phyloP scores from a whole-genome alignment of 1,140 invertebrate genomes.

The Yoshiicerus persimilis region DNA sequence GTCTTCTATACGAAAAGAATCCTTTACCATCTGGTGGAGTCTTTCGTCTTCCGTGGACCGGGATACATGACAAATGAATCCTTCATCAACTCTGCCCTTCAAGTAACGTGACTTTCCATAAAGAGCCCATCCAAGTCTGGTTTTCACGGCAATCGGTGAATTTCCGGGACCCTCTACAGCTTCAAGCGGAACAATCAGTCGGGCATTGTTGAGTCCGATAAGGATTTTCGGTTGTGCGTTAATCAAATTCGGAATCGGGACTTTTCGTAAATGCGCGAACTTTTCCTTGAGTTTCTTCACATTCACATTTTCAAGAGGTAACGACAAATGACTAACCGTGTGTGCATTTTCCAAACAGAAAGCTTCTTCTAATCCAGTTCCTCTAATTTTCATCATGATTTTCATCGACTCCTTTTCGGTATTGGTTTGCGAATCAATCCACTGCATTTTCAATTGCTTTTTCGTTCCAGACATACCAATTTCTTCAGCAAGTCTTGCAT shows the following conservation, averaged over 20 bases:
- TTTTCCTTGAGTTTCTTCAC: neutral
- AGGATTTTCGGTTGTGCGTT: neutral
- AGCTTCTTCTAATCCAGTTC: neutral
- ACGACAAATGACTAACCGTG: neutral
- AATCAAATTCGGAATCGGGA: neutral
- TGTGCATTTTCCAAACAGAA: neutral
- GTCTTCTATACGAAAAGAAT: neutral
- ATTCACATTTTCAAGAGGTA: neutral
- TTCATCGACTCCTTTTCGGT: neutral
- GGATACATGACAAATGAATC: neutral
- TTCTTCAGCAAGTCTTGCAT: neutral
- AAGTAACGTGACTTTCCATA: neutral
- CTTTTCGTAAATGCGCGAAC: neutral
- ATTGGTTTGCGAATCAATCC: neutral
- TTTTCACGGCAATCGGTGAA: neutral
- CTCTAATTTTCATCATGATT: neutral
- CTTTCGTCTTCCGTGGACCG: neutral
- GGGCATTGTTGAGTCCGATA: neutral
- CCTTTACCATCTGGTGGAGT: constrained; percentile 22
- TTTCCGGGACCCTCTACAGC: neutral
- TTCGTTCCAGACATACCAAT: neutral
- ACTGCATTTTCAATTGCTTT: neutral
- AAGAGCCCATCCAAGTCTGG: neutral
- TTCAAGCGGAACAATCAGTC: neutral
- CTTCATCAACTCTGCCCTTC: neutral